Base-by-base conservation (phyloP, 2,797 vertebrate genomes). In the Mormyrus proboscirostris region DNA sequence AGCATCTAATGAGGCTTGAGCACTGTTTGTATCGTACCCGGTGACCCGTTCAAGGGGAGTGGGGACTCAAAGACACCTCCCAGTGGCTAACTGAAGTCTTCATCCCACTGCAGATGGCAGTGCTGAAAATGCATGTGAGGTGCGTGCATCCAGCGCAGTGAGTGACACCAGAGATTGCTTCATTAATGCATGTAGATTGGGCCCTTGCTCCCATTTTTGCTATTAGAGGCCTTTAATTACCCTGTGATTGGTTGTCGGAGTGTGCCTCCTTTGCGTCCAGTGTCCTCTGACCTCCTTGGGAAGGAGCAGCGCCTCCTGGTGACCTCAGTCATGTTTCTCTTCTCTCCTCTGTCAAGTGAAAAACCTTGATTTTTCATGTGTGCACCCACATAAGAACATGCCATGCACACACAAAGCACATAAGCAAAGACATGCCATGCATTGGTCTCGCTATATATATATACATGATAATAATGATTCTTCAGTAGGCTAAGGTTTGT, bases 221-320 rank as follows among this genome's bases (percentile, higher is more conserved):
- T 93, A 95, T 94, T 95, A 94, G 96, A 96, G 95, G 94, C 95
- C 95, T 94, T 95, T 95, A 95, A 95, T 95, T 94, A 94, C 94
- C 93, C 93, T 94, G 95, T 92, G 94, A 94, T 95, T 94, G 93
- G 95, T 94, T 94, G 93, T 93, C 93, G n/a, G 73, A 90, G 86
- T 33, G 92, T 93, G 92, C 90, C 83, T 92, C 93, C 91, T 94
- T 92, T 93, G 91, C 83, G 92, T 93, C 93, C 94, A 93, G 92
- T 5, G 88, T 87, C 91, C 93, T 92, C 92, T 93, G 95, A 94
- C 95, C 93, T 94, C 93, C 91, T 89, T 91, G 91, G 90, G 86
- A 87, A 73, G 91, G 93, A 82, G 92, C 76, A 82, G 90, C 51
- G 88, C 92, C 86, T 91, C 92, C 89, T 92, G 93, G 93, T 93